A percentile compares a stretch with the other conserved stretches of the same genome.
These are phyloP conservation scores for Hipposideros larvatus DNA, from an alignment of 2,797 vertebrate species.

Conservation along the genomic window DNA sequence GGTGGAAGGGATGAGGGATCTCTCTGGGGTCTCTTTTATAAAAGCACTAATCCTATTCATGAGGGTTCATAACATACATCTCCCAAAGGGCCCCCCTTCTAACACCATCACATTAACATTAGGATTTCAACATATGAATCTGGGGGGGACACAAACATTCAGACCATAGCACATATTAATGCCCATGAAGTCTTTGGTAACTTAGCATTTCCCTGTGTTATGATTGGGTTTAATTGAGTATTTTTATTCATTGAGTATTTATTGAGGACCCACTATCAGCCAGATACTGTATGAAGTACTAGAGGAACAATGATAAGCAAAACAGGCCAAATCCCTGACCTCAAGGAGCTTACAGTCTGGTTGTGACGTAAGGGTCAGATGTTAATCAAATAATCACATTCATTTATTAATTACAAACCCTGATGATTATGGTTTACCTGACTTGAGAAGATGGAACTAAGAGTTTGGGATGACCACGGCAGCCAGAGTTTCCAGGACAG, in stretches of 20 bases:
- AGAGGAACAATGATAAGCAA: neutral
- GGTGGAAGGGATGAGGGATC: neutral
- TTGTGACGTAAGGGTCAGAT: neutral
- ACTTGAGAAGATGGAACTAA: neutral
- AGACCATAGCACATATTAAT: neutral
- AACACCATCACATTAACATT: neutral
- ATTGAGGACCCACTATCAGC: neutral
- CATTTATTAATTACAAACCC: neutral
- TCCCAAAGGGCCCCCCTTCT: neutral
- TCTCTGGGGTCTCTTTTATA: neutral
- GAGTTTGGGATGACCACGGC: neutral
- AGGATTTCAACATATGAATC: neutral
- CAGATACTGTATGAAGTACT: neutral
- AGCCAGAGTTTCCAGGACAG: neutral
- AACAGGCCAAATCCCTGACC: neutral
- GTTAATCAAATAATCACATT: neutral
- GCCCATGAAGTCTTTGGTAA: neutral
- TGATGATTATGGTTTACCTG: neutral
- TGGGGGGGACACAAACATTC: neutral
- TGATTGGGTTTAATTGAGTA: neutral
- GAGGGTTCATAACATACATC: neutral
- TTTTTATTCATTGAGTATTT: conserved; percentile 15
- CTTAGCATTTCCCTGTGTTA: neutral
- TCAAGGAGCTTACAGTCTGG: neutral
- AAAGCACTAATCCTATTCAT: neutral